Evolutionary conservation across 2,888 invertebrate genomes (phyloP), one percentile per base, ranked within the genome.

Genomic region (Tholera decimalis): DNA sequence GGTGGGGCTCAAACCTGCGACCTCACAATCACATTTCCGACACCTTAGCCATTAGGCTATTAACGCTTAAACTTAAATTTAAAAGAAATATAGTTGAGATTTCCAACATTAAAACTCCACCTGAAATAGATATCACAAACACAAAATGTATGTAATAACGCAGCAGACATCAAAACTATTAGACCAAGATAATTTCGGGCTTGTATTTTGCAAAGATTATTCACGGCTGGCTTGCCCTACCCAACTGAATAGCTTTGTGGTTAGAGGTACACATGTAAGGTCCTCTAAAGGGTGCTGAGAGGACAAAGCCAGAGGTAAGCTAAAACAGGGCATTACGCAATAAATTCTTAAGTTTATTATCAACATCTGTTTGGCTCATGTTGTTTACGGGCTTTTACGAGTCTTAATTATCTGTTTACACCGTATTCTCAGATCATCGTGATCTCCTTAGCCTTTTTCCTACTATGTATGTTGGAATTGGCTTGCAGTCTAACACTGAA

Each of bases 271-370:
- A 68, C 50, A 64, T 44, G 39, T 61, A 60, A 46, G 67, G 46
- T 56, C 66, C 62, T 56, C 24, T 30, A 47, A 73, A 65, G 57
- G 73, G 67, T 65, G 54, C 50, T 44, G 43, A 59, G 39, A 46
- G 65, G 57, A 67, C 68, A 82, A 79, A 79, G 73, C 46, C 54
- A 70, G 70, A 70, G 79, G 79, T 70, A 79, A 76, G 51, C 73
- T 76, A 57, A 75, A 81, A 82, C 69, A 47, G 55, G 56, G 47
- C 50, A 76, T 69, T 58, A 65, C 49, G 57, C 44, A 41, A 73
- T 68, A 66, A 62, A 67, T 65, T 78, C 47, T 54, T 49, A 69
- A 65, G 68, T 81, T 79, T 73, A 73, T 64, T 63, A 57, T 44
- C 63, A 63, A 73, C 62, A 70, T 67, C 44, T 59, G 5, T 41